Evolutionary conservation across 2,113 vertebrate species (phyloP).

Genomic region (Austrofundulus limnaeus): DNA sequence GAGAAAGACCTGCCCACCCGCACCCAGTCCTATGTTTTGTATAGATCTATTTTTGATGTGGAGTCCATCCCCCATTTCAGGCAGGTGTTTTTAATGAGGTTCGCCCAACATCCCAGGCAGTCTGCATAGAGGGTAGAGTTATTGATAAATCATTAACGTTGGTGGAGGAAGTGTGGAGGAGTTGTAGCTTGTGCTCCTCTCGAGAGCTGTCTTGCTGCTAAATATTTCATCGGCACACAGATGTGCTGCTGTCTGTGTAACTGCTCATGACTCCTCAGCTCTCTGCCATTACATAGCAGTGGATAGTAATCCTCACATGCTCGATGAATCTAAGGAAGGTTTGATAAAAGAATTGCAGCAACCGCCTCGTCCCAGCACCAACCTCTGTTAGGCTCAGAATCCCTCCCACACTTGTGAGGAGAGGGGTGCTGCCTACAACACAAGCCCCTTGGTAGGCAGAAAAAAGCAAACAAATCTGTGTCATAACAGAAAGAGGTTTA

Average conservation of each 20-base stretch:
- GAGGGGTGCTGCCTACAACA: conserved; percentile 52
- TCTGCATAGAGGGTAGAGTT: conserved; percentile 70
- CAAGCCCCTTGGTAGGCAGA: conserved; percentile 46
- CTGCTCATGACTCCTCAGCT: conserved; percentile 74
- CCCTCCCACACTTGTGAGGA: conserved; percentile 54
- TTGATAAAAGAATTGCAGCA: conserved; percentile 43
- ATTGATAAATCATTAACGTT: conserved; percentile 84
- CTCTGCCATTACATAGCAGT: conserved; percentile 63
- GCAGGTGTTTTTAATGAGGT: conserved; percentile 77
- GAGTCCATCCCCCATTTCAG: conserved; percentile 67
- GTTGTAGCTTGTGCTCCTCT: conserved; percentile 72
- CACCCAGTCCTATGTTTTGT: conserved; percentile 54
- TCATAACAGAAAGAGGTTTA: conserved; percentile 63
- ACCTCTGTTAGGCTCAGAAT: conserved; percentile 49
- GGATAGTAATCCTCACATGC: conserved; percentile 59
- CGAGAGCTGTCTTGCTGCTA: conserved; percentile 76
- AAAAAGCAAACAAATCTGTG: conserved; percentile 64
- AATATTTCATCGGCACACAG: conserved; percentile 84
- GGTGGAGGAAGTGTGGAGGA: conserved; percentile 77
- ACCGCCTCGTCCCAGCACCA: conserved; percentile 41
- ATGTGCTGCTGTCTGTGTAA: conserved; percentile 82
- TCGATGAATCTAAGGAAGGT: conserved; percentile 46
- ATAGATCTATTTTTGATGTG: conserved; percentile 80
- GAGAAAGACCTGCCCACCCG: conserved; percentile 40
- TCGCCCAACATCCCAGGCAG: conserved; percentile 62